phyloP scores from a whole-genome alignment of 1,140 invertebrate species.

The Drosophila rhopaloa region DNA sequence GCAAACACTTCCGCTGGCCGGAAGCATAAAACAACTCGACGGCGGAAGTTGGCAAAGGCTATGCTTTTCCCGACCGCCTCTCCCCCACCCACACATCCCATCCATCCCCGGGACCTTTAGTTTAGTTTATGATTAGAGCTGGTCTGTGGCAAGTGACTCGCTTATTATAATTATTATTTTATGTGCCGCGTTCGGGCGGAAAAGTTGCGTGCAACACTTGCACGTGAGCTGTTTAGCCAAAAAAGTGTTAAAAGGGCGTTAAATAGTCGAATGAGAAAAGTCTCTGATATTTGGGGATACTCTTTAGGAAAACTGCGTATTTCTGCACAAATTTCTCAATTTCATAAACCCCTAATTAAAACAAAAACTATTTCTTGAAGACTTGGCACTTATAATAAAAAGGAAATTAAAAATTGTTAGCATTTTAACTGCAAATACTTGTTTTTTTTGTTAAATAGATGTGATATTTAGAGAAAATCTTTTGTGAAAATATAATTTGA shows the following conservation, averaged over 20 bases:
- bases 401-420: too few species aligned
- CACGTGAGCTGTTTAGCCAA: constrained; percentile 81
- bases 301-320: not conserved
- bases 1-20: constrained; percentile 81
- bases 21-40: constrained; percentile 83
- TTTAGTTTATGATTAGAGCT: constrained; percentile 66
- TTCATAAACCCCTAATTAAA: too few species aligned
- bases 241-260: constrained; percentile 76
- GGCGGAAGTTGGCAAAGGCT: constrained; percentile 72
- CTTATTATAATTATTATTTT: constrained; percentile 80
- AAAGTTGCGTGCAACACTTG: constrained; percentile 58
- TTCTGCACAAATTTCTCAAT: too few species aligned
- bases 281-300: constrained; percentile 13
- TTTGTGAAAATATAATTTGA: too few species aligned
- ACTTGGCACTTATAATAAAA: too few species aligned
- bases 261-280: constrained; percentile 37
- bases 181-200: constrained; percentile 32
- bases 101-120: constrained; percentile 1
- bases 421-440: too few species aligned
- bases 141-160: constrained; percentile 22
- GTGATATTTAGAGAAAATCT: too few species aligned
- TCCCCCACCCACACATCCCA: not conserved
- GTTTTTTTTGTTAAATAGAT: too few species aligned
- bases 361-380: too few species aligned
- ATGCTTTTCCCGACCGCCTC: constrained; percentile 4